Evolutionary conservation across 2,113 vertebrate species (phyloP).

Genomic region (Rhinichthys klamathensis): DNA sequence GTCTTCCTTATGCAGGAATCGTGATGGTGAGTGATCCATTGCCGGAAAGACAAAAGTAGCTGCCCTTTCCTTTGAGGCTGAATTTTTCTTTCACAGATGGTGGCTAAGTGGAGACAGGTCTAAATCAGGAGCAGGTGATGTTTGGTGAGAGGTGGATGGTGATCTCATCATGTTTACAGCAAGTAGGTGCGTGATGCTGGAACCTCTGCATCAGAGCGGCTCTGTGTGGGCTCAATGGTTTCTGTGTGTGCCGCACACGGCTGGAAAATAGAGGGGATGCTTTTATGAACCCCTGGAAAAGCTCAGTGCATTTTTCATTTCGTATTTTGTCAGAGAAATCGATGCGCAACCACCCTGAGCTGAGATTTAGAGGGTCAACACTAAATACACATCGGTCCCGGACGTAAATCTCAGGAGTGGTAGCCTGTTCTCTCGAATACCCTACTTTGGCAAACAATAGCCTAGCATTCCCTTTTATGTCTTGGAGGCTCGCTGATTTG

Average conservation of each 20-base stretch:
- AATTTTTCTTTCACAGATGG: slow-evolving; percentile 34
- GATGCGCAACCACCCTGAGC: slow-evolving; percentile 43
- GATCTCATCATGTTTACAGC: slow-evolving; percentile 16
- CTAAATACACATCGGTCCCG: slow-evolving; percentile 39
- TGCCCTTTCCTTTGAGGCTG: background rate
- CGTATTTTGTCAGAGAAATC: slow-evolving; percentile 55
- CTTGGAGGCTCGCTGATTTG: slow-evolving; percentile 30
- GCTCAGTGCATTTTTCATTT: slow-evolving; percentile 44
- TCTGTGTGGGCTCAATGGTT: slow-evolving; percentile 6
- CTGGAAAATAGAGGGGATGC: slow-evolving; percentile 33
- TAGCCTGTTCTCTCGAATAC: slow-evolving; percentile 18
- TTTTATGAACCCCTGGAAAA: slow-evolving; percentile 53
- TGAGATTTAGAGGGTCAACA: slow-evolving; percentile 51
- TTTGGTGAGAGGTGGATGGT: slow-evolving; percentile 1
- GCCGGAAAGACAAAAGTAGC: background rate
- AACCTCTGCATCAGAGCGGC: background rate
- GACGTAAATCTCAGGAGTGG: slow-evolving; percentile 41
- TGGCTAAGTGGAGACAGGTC: background rate
- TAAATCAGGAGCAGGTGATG: slow-evolving; percentile 21
- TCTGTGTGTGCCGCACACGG: background rate
- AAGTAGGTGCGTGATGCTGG: background rate
- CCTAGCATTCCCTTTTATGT: slow-evolving; percentile 31
- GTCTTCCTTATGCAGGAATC: background rate
- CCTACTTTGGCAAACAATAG: slow-evolving; percentile 36
- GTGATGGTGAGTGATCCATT: background rate